Base-by-base conservation (phyloP, 2,797 vertebrate species). In the Clarias platycephalus region DNA sequence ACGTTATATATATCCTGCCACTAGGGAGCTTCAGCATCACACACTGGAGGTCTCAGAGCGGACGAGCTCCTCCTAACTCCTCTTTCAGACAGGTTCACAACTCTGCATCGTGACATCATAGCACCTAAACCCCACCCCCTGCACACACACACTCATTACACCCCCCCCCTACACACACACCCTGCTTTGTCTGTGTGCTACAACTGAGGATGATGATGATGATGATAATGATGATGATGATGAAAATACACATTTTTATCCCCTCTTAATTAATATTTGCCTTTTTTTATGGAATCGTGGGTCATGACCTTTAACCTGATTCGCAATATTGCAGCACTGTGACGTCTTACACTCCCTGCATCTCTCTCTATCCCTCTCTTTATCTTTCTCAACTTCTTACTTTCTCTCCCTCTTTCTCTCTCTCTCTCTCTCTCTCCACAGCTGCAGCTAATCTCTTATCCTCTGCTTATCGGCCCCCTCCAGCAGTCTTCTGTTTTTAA, bases 31-130 rank as follows among this genome's bases (percentile, higher is more conserved):
- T 91, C 94, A 89, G 93, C 92, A 91, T 94, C 91, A 92, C 94
- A 92, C 86, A 92, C 90, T 93, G 93, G 93, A 92, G 94, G 93
- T 93, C 92, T 94, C 93, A 82, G 94, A 92, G 94, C 91, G 86
- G 94, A 94, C 91, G 93, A 94, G 81, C 88, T 91, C 88, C 92
- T 86, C 89, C 90, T 92, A 87, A 90, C 91, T 91, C 92, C 94
- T 94, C 93, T 95, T 93, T 94, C 92, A 62, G 90, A 91, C 94
- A 96, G 95, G 95, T 95, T 94, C 92, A 95, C 93, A 87, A 82
- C 86, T 93, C 91, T 95, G 95, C 95, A 95, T 95, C 95, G 95
- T 95, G 95, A 94, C 89, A 90, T 95, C 93, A 94, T 89, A 91
- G 92, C 94, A 93, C 89, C 86, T 88, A 88, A 90, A 88, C 89